Conservation (phyloP, 2,888 invertebrate genomes). For the Philaethria dido region DNA sequence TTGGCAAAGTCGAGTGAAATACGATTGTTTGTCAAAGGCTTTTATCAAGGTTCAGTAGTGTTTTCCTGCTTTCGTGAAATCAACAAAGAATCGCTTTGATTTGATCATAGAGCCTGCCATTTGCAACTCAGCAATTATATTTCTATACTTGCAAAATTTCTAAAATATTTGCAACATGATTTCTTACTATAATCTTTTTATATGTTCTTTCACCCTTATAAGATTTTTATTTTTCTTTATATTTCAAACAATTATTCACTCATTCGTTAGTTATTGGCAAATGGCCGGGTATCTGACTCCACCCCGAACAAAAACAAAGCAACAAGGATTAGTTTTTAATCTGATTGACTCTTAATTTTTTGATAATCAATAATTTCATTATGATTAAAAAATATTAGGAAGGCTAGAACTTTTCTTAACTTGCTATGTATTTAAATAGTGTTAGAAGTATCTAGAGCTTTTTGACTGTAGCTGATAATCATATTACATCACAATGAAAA, state of each 20-base stretch:
- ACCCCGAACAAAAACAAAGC: no score
- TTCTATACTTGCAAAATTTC: neutral
- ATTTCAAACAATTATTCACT: no score
- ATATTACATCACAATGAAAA: neutral
- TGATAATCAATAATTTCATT: no score
- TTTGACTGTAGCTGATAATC: neutral
- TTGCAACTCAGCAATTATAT: slow-evolving; percentile 9
- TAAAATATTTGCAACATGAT: neutral
- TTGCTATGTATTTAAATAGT: no score
- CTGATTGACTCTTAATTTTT: no score
- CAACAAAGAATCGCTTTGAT: neutral
- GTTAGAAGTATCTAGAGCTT: neutral
- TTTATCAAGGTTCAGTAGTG: slow-evolving; percentile 1
- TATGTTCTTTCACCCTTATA: no score
- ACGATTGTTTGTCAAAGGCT: slow-evolving; percentile 20
- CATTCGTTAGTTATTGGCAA: no score
- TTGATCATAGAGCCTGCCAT: neutral
- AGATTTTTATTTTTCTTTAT: no score
- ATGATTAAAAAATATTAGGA: no score
- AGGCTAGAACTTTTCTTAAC: no score
- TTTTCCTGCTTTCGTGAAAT: slow-evolving; percentile 1
- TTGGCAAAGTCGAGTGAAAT: slow-evolving; percentile 33
- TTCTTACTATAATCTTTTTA: neutral
- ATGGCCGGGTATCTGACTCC: no score
- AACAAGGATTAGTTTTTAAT: no score